phyloP scores from a whole-genome alignment of 2,888 invertebrate genomes.

The Petrolisthes manimaculis region DNA sequence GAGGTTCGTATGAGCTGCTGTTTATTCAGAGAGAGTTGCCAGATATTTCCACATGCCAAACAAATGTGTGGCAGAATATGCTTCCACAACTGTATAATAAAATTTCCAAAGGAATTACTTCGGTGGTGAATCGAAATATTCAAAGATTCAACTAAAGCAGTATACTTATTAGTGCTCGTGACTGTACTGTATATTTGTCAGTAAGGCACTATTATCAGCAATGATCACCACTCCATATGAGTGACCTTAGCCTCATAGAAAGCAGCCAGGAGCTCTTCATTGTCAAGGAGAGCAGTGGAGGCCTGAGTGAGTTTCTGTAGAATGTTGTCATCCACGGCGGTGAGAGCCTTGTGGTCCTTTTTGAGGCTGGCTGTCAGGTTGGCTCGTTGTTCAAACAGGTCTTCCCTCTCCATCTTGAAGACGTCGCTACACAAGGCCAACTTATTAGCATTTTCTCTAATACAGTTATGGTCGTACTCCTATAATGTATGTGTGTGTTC shows the following conservation, averaged over 20 bases:
- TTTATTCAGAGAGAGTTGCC: too few species aligned
- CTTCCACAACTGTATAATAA: too few species aligned
- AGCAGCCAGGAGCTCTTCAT: slow-evolving; percentile 63
- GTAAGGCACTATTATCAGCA: too few species aligned
- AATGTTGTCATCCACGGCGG: slow-evolving; percentile 57
- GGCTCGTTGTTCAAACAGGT: slow-evolving; percentile 56
- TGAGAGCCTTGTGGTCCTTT: slow-evolving; percentile 54
- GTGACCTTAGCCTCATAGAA: slow-evolving; percentile 65
- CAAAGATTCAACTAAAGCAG: too few species aligned
- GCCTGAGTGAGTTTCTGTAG: slow-evolving; percentile 58
- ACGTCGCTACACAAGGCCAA: slow-evolving; percentile 44
- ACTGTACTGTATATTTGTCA: not conserved
- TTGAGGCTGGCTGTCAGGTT: slow-evolving; percentile 46
- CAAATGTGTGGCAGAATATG: too few species aligned
- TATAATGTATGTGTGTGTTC: too few species aligned
- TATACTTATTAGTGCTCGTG: too few species aligned
- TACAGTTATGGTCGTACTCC: too few species aligned
- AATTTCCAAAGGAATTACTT: not conserved
- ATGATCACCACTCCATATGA: too few species aligned
- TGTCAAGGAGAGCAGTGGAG: slow-evolving; percentile 57
- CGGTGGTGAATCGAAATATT: not conserved
- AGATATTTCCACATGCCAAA: too few species aligned
- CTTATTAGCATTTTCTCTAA: too few species aligned
- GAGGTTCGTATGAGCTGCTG: too few species aligned
- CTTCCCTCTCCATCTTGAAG: slow-evolving; percentile 56